These are phyloP conservation scores for Chrysolina americana DNA, from an alignment of 2,888 invertebrate species.

Conservation along the genomic window DNA sequence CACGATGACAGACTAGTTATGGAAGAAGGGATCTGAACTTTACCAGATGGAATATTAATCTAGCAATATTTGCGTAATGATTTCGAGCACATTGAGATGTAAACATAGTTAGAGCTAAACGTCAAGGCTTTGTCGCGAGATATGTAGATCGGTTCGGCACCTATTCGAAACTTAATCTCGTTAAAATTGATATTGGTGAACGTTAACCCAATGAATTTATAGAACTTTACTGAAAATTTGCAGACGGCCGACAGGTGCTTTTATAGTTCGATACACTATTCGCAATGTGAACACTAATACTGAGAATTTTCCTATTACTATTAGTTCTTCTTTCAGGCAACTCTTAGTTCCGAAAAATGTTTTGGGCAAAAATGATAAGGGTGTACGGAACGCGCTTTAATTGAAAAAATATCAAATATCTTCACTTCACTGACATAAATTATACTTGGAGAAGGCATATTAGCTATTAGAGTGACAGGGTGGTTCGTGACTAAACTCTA, in stretches of 20 bases:
- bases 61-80: constrained; percentile 46
- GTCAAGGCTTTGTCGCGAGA: constrained; percentile 31
- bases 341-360: too few species aligned
- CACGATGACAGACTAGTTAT: constrained; percentile 30
- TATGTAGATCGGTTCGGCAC: constrained; percentile 31
- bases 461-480: too few species aligned
- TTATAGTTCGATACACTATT: background rate
- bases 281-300: background rate
- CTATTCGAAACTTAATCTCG: constrained; percentile 32
- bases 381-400: too few species aligned
- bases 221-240: constrained; percentile 49
- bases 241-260: constrained; percentile 48
- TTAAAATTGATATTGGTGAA: constrained; percentile 49
- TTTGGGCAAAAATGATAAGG: too few species aligned
- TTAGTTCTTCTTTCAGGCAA: too few species aligned
- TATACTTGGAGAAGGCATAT: too few species aligned
- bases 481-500: too few species aligned
- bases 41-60: constrained; percentile 46
- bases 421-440: too few species aligned
- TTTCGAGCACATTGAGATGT: constrained; percentile 38
- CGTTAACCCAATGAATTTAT: constrained; percentile 49
- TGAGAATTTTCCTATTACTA: too few species aligned
- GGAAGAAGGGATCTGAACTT: constrained; percentile 33
- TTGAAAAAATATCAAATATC: too few species aligned
- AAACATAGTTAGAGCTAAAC: constrained; percentile 23